Percentiles rank a stretch among this genome's conserved stretches.
Evolutionary conservation across 2,888 invertebrate species (phyloP).

Genomic region (Brachyptera risi): DNA sequence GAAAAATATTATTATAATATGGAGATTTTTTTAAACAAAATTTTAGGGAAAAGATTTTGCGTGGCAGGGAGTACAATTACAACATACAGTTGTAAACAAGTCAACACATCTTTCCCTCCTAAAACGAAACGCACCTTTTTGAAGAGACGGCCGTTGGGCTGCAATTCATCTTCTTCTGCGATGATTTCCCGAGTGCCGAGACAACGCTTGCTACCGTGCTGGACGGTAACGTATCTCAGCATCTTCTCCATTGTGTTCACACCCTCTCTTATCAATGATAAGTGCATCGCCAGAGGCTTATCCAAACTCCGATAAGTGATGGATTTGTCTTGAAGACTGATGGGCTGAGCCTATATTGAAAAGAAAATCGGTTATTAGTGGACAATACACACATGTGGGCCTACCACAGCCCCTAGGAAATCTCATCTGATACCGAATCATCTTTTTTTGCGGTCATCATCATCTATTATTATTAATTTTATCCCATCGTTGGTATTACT

Average conservation of each 20-base stretch:
- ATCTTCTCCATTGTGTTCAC: constrained; percentile 81
- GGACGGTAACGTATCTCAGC: constrained; percentile 71
- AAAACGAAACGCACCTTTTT: constrained; percentile 72
- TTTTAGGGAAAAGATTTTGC: too few species aligned
- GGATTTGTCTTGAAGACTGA: constrained; percentile 59
- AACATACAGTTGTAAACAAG: too few species aligned
- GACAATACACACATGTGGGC: too few species aligned
- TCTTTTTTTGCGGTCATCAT: too few species aligned
- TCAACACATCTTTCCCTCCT: too few species aligned
- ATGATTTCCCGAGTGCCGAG: constrained; percentile 88
- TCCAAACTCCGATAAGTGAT: constrained; percentile 71
- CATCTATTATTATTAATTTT: too few species aligned
- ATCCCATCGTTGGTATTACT: too few species aligned
- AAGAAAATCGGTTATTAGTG: neutral
- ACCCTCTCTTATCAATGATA: constrained; percentile 68
- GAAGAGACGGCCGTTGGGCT: constrained; percentile 90
- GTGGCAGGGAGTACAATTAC: too few species aligned
- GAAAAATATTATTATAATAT: too few species aligned
- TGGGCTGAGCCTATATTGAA: constrained; percentile 61
- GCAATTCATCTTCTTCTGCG: constrained; percentile 90
- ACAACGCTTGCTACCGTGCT: constrained; percentile 69
- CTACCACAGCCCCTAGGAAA: too few species aligned
- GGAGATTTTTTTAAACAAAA: too few species aligned
- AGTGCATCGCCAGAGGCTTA: constrained; percentile 64
- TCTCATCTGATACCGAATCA: too few species aligned